These are phyloP conservation scores for Salpingus planirostris DNA, from an alignment of 2,888 invertebrate genomes.

Conservation along the genomic window DNA sequence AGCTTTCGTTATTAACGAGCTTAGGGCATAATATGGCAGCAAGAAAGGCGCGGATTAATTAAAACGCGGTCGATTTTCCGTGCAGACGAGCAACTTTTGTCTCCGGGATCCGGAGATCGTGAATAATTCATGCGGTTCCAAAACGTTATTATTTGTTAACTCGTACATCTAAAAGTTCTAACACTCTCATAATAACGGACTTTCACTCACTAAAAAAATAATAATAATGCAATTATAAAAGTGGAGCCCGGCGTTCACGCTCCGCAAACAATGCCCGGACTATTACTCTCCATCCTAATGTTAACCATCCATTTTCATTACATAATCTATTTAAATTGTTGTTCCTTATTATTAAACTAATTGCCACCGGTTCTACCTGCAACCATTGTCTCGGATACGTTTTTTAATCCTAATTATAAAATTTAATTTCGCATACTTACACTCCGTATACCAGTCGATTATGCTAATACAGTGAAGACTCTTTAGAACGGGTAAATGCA, in stretches of 20 bases:
- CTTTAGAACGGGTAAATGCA: too few species aligned
- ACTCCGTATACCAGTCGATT: too few species aligned
- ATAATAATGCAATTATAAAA: conserved; percentile 19
- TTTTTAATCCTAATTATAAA: too few species aligned
- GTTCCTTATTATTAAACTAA: conserved; percentile 19
- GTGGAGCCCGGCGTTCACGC: conserved; percentile 18
- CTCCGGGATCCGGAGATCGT: too few species aligned
- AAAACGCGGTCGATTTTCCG: too few species aligned
- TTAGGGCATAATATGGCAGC: too few species aligned
- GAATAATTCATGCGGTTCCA: too few species aligned
- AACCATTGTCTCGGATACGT: conserved; percentile 4
- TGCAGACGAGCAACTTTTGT: too few species aligned
- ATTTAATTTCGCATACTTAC: conserved; percentile 1
- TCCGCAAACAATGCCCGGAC: conserved; percentile 19
- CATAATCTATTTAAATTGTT: conserved; percentile 19
- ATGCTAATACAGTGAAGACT: too few species aligned
- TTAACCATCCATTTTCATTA: conserved; percentile 19
- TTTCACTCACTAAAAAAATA: conserved; percentile 17
- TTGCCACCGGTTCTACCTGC: conserved; percentile 4
- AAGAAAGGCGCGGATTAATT: too few species aligned
- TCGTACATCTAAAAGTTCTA: conserved; percentile 5
- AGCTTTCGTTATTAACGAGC: too few species aligned
- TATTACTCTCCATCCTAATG: conserved; percentile 19
- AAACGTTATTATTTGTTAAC: conserved; percentile 1
- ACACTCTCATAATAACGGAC: conserved; percentile 9